phyloP scores from a whole-genome alignment of 2,113 vertebrate species.

The Sturnus vulgaris region DNA sequence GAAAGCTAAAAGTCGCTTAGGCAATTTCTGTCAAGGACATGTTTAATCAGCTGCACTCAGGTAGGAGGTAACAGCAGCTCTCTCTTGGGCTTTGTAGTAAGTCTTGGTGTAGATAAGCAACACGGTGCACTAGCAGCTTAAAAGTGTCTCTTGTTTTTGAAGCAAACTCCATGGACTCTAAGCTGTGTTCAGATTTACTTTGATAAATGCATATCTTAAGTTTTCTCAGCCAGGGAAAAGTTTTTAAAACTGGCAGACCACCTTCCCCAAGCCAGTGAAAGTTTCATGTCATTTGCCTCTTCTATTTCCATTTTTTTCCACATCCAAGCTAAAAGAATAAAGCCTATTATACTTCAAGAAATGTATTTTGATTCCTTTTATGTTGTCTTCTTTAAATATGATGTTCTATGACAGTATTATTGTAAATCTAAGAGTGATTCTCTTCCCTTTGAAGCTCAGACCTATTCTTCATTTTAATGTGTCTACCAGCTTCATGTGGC shows the following conservation, averaged over 20 bases:
- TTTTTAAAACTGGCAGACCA: slow-evolving; percentile 19
- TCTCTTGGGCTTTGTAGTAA: slow-evolving; percentile 61
- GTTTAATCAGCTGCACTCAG: slow-evolving; percentile 50
- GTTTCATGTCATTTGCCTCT: background rate
- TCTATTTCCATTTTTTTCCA: background rate
- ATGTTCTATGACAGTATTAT: slow-evolving; percentile 38
- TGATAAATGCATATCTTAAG: slow-evolving; percentile 56
- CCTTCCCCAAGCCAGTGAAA: slow-evolving; percentile 3
- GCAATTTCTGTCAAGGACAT: slow-evolving; percentile 38
- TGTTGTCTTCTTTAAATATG: slow-evolving; percentile 24
- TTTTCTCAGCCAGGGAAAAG: slow-evolving; percentile 36
- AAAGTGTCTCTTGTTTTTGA: slow-evolving; percentile 48
- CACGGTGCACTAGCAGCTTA: slow-evolving; percentile 1
- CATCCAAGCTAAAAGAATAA: slow-evolving; percentile 18
- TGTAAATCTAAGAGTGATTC: slow-evolving; percentile 29
- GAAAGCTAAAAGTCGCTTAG: slow-evolving; percentile 34
- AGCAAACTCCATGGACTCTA: slow-evolving; percentile 35
- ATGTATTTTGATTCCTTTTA: slow-evolving; percentile 50
- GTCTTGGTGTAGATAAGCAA: slow-evolving; percentile 43
- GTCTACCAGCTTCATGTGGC: background rate
- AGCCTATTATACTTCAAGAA: slow-evolving; percentile 41
- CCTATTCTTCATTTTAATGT: slow-evolving; percentile 52
- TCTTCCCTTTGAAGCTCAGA: slow-evolving; percentile 43
- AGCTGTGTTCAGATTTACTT: slow-evolving; percentile 40
- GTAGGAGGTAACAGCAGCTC: slow-evolving; percentile 3